Evolutionary conservation across 2,888 invertebrate genomes (phyloP).

Genomic region (Drymonia ruficornis): DNA sequence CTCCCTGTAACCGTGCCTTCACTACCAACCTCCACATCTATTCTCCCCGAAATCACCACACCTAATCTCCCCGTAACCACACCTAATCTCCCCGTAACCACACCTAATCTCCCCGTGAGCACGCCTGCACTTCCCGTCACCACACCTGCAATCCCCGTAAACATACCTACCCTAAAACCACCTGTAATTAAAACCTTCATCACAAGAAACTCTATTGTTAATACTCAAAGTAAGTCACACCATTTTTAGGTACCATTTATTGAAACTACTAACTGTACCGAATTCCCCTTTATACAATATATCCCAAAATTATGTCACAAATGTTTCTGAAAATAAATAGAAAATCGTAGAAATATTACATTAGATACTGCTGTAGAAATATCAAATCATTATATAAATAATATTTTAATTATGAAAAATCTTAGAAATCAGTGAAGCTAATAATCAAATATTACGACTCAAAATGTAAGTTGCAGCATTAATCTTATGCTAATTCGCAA

Average conservation of each 20-base stretch:
- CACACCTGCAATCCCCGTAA: slow-evolving; percentile 17
- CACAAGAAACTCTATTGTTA: slow-evolving; percentile 51
- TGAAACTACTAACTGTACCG: neutral
- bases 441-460: neutral
- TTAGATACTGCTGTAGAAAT: neutral
- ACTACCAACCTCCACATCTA: slow-evolving; percentile 8
- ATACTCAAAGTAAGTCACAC: slow-evolving; percentile 56
- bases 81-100: neutral
- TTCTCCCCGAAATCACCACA: neutral
- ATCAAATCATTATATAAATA: too few relatives aligned
- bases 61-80: neutral
- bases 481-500: neutral
- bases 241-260: neutral
- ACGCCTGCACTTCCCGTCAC: slow-evolving; percentile 12
- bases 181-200: slow-evolving; percentile 29
- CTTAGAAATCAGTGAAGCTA: neutral
- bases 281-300: too few relatives aligned
- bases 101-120: neutral
- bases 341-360: too few relatives aligned
- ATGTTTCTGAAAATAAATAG: too few relatives aligned
- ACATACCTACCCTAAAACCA: slow-evolving; percentile 4
- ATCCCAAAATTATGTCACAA: too few relatives aligned
- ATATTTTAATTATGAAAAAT: too few relatives aligned
- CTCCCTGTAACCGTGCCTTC: neutral
- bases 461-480: neutral